Percentiles rank a stretch among this genome's conserved stretches.
These are phyloP conservation scores for Apoda limacodes DNA, from an alignment of 2,888 invertebrate genomes.

Conservation along the genomic window DNA sequence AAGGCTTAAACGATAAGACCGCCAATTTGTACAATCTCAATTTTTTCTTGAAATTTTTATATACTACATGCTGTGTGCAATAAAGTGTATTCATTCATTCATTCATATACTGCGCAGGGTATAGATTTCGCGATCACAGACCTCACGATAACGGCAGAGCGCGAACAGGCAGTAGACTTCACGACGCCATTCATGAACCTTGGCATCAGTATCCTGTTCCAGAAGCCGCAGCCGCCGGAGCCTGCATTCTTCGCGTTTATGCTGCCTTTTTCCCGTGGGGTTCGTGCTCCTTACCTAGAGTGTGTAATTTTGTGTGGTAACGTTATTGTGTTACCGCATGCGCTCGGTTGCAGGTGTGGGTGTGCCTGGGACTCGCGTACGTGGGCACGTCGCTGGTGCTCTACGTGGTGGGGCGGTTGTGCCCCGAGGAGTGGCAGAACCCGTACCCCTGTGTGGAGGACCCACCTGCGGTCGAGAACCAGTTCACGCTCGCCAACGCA, in stretches of 20 bases:
- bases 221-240: slow-evolving; percentile 83
- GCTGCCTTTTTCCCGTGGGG: slow-evolving; percentile 83
- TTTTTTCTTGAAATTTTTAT: no score
- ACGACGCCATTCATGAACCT: slow-evolving; percentile 97
- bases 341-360: slow-evolving; percentile 74
- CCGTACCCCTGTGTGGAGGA: slow-evolving; percentile 88
- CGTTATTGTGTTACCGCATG: background rate
- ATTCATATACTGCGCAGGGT: no score
- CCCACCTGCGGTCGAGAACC: slow-evolving; percentile 84
- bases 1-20: no score
- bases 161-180: slow-evolving; percentile 91
- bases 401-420: slow-evolving; percentile 83
- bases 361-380: slow-evolving; percentile 86
- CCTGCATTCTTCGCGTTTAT: slow-evolving; percentile 93
- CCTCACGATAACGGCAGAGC: slow-evolving; percentile 88
- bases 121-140: slow-evolving; percentile 94
- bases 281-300: background rate
- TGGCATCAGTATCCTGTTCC: slow-evolving; percentile 90
- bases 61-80: no score
- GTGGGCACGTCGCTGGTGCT: slow-evolving; percentile 82
- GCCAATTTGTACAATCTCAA: no score
- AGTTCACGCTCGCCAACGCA: slow-evolving; percentile 85
- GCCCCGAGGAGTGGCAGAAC: slow-evolving; percentile 91
- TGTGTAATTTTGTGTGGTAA: background rate
- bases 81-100: no score